These are phyloP conservation scores for Mus musculus DNA, from an alignment of 2,113 vertebrate genomes.

Conservation along the genomic window DNA sequence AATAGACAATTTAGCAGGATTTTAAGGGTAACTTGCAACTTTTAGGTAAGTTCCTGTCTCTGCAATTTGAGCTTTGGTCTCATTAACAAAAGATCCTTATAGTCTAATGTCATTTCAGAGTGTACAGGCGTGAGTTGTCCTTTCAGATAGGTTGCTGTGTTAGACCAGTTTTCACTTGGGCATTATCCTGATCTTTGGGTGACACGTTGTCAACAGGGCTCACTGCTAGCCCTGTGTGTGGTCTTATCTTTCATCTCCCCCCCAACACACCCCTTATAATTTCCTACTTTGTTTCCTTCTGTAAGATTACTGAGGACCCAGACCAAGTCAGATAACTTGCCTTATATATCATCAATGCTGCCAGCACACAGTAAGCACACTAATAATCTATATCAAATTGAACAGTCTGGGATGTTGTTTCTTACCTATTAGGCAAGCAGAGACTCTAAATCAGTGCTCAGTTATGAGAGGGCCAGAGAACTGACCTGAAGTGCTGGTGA, in stretches of 20 bases:
- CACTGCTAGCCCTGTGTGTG: neutral
- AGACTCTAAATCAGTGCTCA: neutral
- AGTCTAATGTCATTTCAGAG: neutral
- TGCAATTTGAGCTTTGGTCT: constrained; percentile 46
- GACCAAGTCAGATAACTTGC: neutral
- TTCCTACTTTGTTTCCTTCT: neutral
- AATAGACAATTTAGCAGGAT: neutral
- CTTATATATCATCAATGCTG: neutral
- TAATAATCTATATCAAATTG: constrained; percentile 38
- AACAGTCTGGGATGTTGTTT: constrained; percentile 24
- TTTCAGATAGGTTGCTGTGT: neutral
- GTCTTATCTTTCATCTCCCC: neutral
- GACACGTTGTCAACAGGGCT: neutral
- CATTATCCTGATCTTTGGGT: neutral
- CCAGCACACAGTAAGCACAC: neutral
- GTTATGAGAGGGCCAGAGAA: neutral
- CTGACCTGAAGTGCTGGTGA: neutral
- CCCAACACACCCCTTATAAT: neutral
- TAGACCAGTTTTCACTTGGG: neutral
- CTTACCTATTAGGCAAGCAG: constrained; percentile 10
- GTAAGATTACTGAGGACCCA: neutral
- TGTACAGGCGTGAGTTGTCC: neutral
- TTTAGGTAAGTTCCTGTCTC: neutral
- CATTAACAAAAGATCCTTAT: neutral
- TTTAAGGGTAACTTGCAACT: neutral